Percentiles rank a stretch among this genome's conserved stretches.
Conservation (phyloP, 2,113 vertebrate genomes). For the Gymnocephalus cernua region DNA sequence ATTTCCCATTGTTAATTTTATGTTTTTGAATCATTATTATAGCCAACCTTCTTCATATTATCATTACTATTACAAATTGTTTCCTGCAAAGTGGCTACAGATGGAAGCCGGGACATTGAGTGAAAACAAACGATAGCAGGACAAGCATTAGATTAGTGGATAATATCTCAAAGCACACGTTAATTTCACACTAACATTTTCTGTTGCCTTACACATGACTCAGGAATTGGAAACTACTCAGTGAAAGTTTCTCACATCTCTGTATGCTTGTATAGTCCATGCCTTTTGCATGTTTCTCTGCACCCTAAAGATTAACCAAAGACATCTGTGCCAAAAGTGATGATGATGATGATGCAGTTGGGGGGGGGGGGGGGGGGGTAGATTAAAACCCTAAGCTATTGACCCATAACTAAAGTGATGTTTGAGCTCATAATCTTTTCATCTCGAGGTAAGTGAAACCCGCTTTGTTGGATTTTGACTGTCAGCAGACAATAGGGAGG, state of each 20-base stretch:
- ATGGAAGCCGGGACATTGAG: conserved; percentile 34
- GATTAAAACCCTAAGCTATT: conserved; percentile 71
- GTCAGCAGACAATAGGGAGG: conserved; percentile 57
- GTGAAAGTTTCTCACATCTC: conserved; percentile 29
- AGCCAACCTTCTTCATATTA: background rate
- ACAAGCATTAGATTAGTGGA: conserved; percentile 19
- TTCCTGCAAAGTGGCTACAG: conserved; percentile 34
- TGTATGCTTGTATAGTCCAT: background rate
- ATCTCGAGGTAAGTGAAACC: conserved; percentile 73
- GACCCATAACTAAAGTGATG: conserved; percentile 78
- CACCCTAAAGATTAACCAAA: conserved; percentile 49
- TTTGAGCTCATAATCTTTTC: conserved; percentile 76
- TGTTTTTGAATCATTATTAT: conserved; percentile 9
- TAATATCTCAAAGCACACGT: conserved; percentile 32
- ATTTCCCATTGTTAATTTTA: conserved; percentile 1
- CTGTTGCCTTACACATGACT: conserved; percentile 50
- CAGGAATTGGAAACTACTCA: conserved; percentile 15
- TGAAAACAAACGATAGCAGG: conserved; percentile 34
- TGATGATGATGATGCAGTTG: conserved; percentile 56
- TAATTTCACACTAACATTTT: conserved; percentile 47
- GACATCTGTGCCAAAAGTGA: conserved; percentile 51
- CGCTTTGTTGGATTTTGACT: conserved; percentile 64
- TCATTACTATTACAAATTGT: background rate
- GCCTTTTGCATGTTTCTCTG: conserved; percentile 2
- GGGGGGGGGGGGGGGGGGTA: background rate